Conservation (phyloP, 2,113 vertebrate species). For the Brachyistius frenatus region DNA sequence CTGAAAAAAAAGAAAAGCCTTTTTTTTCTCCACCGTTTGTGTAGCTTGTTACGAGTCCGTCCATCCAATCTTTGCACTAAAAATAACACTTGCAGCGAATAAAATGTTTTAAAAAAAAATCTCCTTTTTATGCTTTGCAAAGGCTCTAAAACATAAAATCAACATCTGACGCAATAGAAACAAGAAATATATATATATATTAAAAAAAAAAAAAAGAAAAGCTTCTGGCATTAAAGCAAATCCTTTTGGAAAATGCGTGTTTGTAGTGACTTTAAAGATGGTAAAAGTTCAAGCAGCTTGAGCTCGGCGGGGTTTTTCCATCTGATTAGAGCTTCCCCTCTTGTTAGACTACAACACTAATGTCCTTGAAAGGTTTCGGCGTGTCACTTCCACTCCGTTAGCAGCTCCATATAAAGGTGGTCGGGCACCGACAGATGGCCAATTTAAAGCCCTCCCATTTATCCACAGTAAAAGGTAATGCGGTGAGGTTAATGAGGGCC, state of each 20-base stretch:
- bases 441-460: constrained; percentile 64
- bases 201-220: too few relatives aligned
- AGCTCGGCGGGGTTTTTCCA: constrained; percentile 4
- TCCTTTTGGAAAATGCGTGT: neutral
- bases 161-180: too few relatives aligned
- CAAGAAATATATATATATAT: too few relatives aligned
- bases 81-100: neutral
- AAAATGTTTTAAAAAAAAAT: neutral
- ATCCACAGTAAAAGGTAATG: constrained; percentile 77
- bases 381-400: constrained; percentile 35
- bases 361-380: constrained; percentile 56
- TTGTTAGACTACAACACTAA: constrained; percentile 22
- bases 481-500: constrained; percentile 79
- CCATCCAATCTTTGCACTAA: neutral
- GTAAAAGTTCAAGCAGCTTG: neutral
- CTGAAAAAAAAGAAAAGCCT: neutral
- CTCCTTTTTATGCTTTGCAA: too few relatives aligned
- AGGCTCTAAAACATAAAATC: too few relatives aligned
- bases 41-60: neutral
- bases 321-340: constrained; percentile 5
- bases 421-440: constrained; percentile 74
- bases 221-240: neutral
- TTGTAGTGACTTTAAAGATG: constrained; percentile 7
- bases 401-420: constrained; percentile 23
- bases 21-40: neutral